Percentiles rank a stretch among this genome's conserved stretches.
Evolutionary conservation across 1,140 invertebrate genomes (phyloP).

Genomic region (Pseudomyrmex dendroicus): DNA sequence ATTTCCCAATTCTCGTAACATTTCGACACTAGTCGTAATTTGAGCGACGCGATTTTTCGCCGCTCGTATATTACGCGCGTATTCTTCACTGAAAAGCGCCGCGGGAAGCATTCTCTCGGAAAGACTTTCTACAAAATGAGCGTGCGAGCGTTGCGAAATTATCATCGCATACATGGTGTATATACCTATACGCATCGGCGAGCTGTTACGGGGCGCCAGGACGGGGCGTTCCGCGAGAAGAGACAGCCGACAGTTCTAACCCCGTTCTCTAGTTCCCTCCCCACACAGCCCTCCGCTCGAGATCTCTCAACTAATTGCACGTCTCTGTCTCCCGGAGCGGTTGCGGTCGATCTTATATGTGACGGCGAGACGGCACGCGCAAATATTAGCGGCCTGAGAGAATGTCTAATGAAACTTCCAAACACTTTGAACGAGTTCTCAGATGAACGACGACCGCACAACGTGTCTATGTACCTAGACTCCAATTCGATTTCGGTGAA

Average conservation of each 20-base stretch:
- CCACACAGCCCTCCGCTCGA: background rate
- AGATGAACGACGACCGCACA: background rate
- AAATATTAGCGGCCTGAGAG: constrained; percentile 11
- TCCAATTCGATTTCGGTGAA: background rate
- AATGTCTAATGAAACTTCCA: constrained; percentile 31
- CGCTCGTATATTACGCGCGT: background rate
- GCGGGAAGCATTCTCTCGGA: background rate
- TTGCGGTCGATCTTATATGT: background rate
- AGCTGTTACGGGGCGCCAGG: background rate
- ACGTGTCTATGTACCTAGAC: background rate
- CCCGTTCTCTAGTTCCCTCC: background rate
- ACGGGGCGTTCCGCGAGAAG: background rate
- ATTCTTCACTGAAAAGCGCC: background rate
- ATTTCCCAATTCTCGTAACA: background rate
- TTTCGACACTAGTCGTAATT: background rate
- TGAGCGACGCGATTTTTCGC: background rate
- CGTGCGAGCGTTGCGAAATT: constrained; percentile 12
- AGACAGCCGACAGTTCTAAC: background rate
- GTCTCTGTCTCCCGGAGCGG: background rate
- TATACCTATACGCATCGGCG: background rate
- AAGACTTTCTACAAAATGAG: constrained; percentile 32
- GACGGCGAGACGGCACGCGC: background rate
- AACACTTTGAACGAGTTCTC: background rate
- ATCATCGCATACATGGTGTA: background rate
- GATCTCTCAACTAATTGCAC: constrained; percentile 25